Percentiles rank a stretch among this genome's conserved stretches.
Evolutionary conservation across 30 jellyfish, hydroid and myxozoan species (phyloP).

Genomic region (Cassiopea xamachana): DNA sequence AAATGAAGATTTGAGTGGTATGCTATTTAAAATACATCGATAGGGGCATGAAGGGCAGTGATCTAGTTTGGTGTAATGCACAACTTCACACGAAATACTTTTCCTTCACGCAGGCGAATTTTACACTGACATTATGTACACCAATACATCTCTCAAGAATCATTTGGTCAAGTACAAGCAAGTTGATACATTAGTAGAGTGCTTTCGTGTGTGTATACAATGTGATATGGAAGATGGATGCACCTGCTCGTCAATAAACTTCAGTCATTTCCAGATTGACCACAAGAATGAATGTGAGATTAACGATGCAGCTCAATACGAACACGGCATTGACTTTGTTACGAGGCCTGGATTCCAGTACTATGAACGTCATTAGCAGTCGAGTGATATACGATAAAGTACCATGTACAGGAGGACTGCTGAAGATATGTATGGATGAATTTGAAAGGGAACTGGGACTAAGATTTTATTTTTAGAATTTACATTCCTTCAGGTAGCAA

Average conservation of each 20-base stretch:
- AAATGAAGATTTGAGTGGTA: too few relatives aligned
- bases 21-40: too few relatives aligned
- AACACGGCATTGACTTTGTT: neutral
- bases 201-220: neutral
- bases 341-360: neutral
- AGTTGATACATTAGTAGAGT: neutral
- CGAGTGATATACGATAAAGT: too few relatives aligned
- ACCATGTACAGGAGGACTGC: too few relatives aligned
- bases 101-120: neutral
- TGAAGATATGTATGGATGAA: too few relatives aligned
- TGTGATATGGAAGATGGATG: neutral
- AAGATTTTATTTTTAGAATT: too few relatives aligned
- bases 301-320: neutral
- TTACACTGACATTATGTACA: neutral
- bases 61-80: neutral
- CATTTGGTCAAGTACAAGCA: neutral
- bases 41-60: too few relatives aligned
- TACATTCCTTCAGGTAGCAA: too few relatives aligned
- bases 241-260: neutral
- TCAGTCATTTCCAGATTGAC: slow-evolving; percentile 1
- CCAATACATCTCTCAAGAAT: neutral
- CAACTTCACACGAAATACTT: neutral
- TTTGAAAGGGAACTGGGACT: too few relatives aligned
- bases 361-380: neutral
- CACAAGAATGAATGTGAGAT: neutral